phyloP scores from a whole-genome alignment of 2,113 vertebrate species.

The Boulengeromyrus knoepffleri region DNA sequence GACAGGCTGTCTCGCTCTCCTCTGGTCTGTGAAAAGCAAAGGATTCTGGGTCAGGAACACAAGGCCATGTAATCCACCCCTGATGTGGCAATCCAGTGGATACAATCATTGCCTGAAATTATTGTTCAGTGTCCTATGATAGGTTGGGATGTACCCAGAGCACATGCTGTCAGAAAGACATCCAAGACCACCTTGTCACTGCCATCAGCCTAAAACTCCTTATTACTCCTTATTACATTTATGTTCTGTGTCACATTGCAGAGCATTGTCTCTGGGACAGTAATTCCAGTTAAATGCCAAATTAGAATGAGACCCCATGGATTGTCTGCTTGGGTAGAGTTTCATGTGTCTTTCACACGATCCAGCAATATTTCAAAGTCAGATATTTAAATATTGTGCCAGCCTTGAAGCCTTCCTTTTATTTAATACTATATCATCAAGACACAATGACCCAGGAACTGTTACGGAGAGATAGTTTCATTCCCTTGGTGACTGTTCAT shows the following conservation, averaged over 20 bases:
- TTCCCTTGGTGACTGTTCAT: neutral
- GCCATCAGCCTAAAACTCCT: neutral
- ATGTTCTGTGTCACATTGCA: neutral
- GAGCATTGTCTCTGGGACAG: neutral
- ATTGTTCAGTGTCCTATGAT: neutral
- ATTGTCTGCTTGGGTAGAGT: neutral
- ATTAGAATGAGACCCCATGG: neutral
- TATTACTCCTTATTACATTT: neutral
- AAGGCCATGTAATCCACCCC: neutral
- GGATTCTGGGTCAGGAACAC: neutral
- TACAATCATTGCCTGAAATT: neutral
- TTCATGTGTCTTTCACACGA: neutral
- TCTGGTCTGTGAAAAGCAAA: neutral
- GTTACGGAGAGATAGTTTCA: neutral
- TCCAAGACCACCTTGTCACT: neutral
- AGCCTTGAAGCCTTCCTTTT: neutral
- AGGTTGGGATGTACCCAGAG: neutral
- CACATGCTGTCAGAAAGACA: neutral
- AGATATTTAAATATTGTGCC: neutral
- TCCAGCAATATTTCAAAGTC: neutral
- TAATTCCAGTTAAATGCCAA: neutral
- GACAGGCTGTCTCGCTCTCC: neutral
- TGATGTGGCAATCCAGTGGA: neutral
- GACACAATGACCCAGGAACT: neutral
- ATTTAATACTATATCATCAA: neutral